Evolutionary conservation across 2,797 vertebrate genomes (phyloP).

Genomic region (Parauchenoglanis punctatus): DNA sequence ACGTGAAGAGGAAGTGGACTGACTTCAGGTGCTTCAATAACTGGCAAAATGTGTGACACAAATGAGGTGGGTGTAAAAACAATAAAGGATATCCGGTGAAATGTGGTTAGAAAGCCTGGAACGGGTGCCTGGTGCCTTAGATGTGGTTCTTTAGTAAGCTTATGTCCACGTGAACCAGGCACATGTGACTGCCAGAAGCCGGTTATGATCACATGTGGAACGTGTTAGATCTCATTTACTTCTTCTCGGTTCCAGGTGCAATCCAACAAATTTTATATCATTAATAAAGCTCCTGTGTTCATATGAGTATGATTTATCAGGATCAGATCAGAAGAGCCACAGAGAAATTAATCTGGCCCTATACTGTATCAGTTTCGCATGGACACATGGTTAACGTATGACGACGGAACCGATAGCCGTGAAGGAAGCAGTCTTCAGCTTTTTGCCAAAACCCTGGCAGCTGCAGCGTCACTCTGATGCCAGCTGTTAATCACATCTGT

Average conservation of each 20-base stretch:
- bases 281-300: neutral
- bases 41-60: conserved; percentile 72
- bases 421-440: conserved; percentile 17
- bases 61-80: conserved; percentile 73
- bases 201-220: conserved; percentile 60
- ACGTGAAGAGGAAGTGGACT: conserved; percentile 33
- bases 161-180: conserved; percentile 57
- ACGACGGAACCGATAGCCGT: conserved; percentile 21
- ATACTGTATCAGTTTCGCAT: conserved; percentile 13
- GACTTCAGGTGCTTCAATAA: conserved; percentile 43
- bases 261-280: neutral
- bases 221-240: conserved; percentile 42
- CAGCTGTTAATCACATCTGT: conserved; percentile 52
- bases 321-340: neutral
- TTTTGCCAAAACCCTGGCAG: conserved; percentile 28
- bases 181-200: conserved; percentile 56
- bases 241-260: conserved; percentile 14
- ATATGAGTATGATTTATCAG: neutral
- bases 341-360: conserved; percentile 8
- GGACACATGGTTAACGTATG: conserved; percentile 8
- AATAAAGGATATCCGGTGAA: conserved; percentile 75
- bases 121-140: conserved; percentile 61
- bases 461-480: neutral
- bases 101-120: conserved; percentile 26
- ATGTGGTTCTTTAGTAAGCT: conserved; percentile 63